Evolutionary conservation across 1,140 invertebrate species (phyloP), one percentile per base, ranked within the genome.

Genomic region (Atta colombica): DNA sequence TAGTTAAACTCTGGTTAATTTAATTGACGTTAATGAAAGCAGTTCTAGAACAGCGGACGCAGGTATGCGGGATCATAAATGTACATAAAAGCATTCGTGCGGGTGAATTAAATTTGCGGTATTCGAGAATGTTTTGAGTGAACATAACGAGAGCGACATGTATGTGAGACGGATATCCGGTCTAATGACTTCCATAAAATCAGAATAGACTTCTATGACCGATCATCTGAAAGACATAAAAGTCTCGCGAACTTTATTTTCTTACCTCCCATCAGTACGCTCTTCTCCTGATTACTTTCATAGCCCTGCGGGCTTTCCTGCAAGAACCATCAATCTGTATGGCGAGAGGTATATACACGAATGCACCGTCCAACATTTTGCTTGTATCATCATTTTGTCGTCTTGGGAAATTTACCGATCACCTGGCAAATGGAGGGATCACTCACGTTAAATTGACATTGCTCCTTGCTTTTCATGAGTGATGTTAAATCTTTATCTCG

Each of bases 331-430:
- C 88, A 84, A 90, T 90, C 88, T 87, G 63, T 10, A 14, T 71
- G 18, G 72, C 18, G 28, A 25, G 82, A 75, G 25, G 39, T 58
- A 35, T 58, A 35, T 77, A 85, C 74, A 78, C 77, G 82, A 89
- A 82, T 87, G 85, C 72, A 78, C 87, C 77, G 60, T 89, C 78
- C 63, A 80, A 81, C 84, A 68, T 58, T 66, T 60, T 51, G 39
- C 84, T 60, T 10, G 45, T 75, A 69, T 35, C 63, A 74, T 45
- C 51, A 86, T 85, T 78, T 89, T 86, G 77, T 84, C 85, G 60
- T 78, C 88, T n/a, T 74, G 88, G 68, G 85, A 89, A 89, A 89
- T 90, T 90, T 87, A 84, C 74, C 85, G 80, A 88, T 84, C 66
- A 74, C 55, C 25, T 60, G n/a, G 3, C 39, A 71, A 81, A 81